A percentile compares a stretch with the other conserved stretches of the same genome.
Conservation (phyloP, 2,888 invertebrate species). For the Elysia crispata region DNA sequence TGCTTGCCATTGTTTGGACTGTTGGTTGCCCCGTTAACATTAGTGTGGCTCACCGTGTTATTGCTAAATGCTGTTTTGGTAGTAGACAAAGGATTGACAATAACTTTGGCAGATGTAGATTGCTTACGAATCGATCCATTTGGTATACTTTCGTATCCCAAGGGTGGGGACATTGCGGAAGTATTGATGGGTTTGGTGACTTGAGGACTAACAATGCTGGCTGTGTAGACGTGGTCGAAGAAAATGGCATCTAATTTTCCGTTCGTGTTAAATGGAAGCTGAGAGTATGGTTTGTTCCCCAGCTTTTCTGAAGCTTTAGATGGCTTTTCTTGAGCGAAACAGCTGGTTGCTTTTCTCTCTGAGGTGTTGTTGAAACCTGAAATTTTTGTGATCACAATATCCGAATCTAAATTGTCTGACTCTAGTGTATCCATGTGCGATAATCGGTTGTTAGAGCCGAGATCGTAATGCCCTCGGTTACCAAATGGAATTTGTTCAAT, state of each 20-base stretch:
- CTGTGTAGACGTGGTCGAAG: no score
- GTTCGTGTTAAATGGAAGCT: background rate
- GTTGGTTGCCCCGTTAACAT: background rate
- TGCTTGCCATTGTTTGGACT: background rate
- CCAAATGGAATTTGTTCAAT: conserved; percentile 43
- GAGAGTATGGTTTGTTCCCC: background rate
- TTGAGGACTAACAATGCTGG: background rate
- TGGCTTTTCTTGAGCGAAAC: background rate
- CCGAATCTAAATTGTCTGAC: conserved; percentile 3
- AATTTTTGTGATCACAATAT: conserved; percentile 41
- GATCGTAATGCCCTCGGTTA: conserved; percentile 4
- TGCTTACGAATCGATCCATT: background rate
- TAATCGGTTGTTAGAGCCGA: no score
- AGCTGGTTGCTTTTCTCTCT: background rate
- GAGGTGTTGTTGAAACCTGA: conserved; percentile 20
- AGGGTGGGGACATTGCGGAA: background rate
- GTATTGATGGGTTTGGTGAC: background rate
- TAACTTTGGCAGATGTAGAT: background rate
- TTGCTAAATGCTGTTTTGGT: background rate
- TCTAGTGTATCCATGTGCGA: background rate
- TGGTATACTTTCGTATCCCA: no score
- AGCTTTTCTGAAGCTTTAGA: no score
- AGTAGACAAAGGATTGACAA: background rate
- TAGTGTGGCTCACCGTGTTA: background rate
- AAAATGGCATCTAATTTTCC: no score